A percentile compares a stretch with the other conserved stretches of the same genome.
These are phyloP conservation scores for Timema cristinae DNA, from an alignment of 2,888 invertebrate genomes.

Conservation along the genomic window DNA sequence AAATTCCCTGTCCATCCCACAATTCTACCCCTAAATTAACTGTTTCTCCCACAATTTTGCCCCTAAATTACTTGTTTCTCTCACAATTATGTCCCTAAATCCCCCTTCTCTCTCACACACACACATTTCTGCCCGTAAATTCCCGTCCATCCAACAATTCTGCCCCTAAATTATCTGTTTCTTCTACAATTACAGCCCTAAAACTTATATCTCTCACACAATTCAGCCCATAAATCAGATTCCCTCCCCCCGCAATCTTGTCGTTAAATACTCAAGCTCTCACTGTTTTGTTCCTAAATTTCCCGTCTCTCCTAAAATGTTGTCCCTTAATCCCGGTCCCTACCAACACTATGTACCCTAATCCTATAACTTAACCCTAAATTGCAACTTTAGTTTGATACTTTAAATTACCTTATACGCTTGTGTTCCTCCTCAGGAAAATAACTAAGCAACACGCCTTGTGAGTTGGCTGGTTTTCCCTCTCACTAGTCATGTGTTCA, in stretches of 20 bases:
- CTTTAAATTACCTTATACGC: too few relatives aligned
- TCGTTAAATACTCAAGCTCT: neutral
- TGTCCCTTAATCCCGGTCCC: neutral
- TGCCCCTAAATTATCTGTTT: neutral
- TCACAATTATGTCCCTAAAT: too few relatives aligned
- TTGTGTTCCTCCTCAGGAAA: too few relatives aligned
- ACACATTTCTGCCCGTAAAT: neutral
- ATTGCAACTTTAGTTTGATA: too few relatives aligned
- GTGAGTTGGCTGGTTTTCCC: too few relatives aligned
- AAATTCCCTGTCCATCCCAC: neutral
- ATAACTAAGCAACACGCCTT: too few relatives aligned
- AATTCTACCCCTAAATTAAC: too few relatives aligned
- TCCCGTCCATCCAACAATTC: neutral
- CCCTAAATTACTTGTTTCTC: neutral
- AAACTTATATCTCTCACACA: neutral
- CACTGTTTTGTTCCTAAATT: neutral
- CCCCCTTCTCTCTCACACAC: neutral
- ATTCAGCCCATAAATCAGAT: neutral
- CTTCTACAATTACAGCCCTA: neutral
- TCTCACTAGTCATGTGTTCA: too few relatives aligned
- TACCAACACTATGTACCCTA: neutral
- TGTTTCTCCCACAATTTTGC: too few relatives aligned
- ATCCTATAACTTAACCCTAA: too few relatives aligned
- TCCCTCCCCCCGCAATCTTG: neutral
- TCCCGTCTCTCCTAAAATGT: neutral